Conservation (phyloP, 2,797 vertebrate genomes). For the Clarias laeviceps region DNA sequence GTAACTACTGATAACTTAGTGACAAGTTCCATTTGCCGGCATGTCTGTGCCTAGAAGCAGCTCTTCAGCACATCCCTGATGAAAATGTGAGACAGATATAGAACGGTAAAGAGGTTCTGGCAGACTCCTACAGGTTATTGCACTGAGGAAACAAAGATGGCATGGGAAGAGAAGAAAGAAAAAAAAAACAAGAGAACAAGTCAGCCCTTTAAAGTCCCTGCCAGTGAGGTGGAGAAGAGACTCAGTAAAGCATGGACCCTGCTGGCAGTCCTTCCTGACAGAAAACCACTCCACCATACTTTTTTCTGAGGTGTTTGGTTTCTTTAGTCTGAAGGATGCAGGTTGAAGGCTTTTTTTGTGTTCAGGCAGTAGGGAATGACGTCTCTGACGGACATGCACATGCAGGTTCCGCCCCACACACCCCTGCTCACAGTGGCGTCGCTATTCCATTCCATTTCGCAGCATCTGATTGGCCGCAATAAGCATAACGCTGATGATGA, state of each 20-base stretch:
- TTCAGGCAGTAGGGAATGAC: slow-evolving; percentile 68
- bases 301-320: slow-evolving; percentile 55
- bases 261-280: slow-evolving; percentile 76
- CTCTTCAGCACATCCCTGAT: slow-evolving; percentile 55
- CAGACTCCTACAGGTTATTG: slow-evolving; percentile 83
- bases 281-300: slow-evolving; percentile 51
- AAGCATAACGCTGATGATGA: slow-evolving; percentile 99
- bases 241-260: slow-evolving; percentile 66
- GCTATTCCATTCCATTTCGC: slow-evolving; percentile 97
- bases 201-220: slow-evolving; percentile 99
- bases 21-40: slow-evolving; percentile 31
- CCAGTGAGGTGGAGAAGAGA: slow-evolving; percentile 82
- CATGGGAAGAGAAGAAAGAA: slow-evolving; percentile 50
- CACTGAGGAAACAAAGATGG: slow-evolving; percentile 85
- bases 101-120: slow-evolving; percentile 32
- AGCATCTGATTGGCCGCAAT: slow-evolving; percentile 99
- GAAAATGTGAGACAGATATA: slow-evolving; percentile 46
- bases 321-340: slow-evolving; percentile 48
- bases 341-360: slow-evolving; percentile 56
- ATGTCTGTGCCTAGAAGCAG: slow-evolving; percentile 47
- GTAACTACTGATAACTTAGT: not conserved
- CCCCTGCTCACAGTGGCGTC: slow-evolving; percentile 72
- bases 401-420: slow-evolving; percentile 67
- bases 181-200: slow-evolving; percentile 69
- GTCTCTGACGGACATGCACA: slow-evolving; percentile 85